Evolutionary conservation across 2,113 vertebrate species (phyloP).

Genomic region (Entelurus aequoreus): DNA sequence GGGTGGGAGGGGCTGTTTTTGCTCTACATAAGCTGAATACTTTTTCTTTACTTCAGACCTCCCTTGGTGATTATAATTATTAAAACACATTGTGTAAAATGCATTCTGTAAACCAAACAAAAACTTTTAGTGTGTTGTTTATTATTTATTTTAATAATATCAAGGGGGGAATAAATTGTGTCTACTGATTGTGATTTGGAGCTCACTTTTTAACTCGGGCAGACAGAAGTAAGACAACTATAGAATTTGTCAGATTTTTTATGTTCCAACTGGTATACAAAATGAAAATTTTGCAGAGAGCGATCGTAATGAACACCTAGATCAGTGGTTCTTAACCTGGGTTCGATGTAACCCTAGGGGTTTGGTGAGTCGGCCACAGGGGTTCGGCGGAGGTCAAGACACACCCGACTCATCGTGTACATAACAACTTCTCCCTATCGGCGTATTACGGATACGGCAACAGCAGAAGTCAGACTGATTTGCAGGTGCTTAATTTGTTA

Average conservation of each 20-base stretch:
- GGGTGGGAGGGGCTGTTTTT: too few species aligned
- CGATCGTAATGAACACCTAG: neutral
- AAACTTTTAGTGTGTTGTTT: constrained; percentile 8
- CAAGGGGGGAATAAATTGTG: neutral
- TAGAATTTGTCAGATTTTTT: neutral
- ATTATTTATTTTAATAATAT: constrained; percentile 8
- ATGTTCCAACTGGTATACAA: neutral
- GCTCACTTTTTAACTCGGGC: neutral
- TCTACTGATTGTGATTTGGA: neutral
- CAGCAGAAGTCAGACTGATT: too few species aligned
- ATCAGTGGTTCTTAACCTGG: too few species aligned
- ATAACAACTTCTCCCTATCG: too few species aligned
- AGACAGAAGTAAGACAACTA: neutral
- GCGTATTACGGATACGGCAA: too few species aligned
- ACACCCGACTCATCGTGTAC: too few species aligned
- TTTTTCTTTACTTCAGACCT: constrained; percentile 15
- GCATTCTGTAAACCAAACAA: neutral
- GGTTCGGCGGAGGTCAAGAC: too few species aligned
- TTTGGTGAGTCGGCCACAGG: too few species aligned
- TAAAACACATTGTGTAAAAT: neutral
- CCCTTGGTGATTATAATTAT: constrained; percentile 4
- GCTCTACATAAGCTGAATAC: too few species aligned
- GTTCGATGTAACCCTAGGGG: too few species aligned
- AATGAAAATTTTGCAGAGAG: neutral
- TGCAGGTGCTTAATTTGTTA: too few species aligned